Conservation (phyloP, 2,888 invertebrate genomes). For the Sinopyrophorus schimmeli region DNA sequence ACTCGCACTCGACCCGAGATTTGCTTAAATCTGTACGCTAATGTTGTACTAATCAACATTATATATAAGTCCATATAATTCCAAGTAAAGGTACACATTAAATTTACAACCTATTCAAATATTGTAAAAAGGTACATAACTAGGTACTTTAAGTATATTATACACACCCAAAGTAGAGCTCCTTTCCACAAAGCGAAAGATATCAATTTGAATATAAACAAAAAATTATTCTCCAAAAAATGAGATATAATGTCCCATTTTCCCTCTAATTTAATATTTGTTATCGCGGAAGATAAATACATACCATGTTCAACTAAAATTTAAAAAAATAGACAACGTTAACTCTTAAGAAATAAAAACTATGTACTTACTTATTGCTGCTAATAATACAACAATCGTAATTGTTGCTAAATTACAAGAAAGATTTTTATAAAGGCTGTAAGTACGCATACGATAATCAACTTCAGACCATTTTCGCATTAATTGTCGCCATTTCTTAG, state of each 20-base stretch:
- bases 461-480: constrained; percentile 51
- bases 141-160: not conserved
- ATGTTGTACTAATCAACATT: constrained; percentile 43
- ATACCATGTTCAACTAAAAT: constrained; percentile 23
- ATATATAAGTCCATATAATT: constrained; percentile 49
- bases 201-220: constrained; percentile 1
- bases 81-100: constrained; percentile 45
- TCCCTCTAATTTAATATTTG: constrained; percentile 2
- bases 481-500: constrained; percentile 55
- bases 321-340: not conserved
- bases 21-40: constrained; percentile 46
- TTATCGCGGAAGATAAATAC: constrained; percentile 10
- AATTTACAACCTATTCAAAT: constrained; percentile 42
- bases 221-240: constrained; percentile 13
- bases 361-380: constrained; percentile 49
- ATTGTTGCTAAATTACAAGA: constrained; percentile 49
- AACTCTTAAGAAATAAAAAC: not conserved
- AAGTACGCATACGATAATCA: constrained; percentile 47
- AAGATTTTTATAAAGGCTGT: constrained; percentile 40
- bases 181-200: constrained; percentile 13
- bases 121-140: not conserved
- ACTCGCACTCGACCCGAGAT: constrained; percentile 36
- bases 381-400: constrained; percentile 46
- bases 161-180: constrained; percentile 2
- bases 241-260: not conserved